phyloP scores from a whole-genome alignment of 2,797 vertebrate genomes.

The Crax fasciolata region DNA sequence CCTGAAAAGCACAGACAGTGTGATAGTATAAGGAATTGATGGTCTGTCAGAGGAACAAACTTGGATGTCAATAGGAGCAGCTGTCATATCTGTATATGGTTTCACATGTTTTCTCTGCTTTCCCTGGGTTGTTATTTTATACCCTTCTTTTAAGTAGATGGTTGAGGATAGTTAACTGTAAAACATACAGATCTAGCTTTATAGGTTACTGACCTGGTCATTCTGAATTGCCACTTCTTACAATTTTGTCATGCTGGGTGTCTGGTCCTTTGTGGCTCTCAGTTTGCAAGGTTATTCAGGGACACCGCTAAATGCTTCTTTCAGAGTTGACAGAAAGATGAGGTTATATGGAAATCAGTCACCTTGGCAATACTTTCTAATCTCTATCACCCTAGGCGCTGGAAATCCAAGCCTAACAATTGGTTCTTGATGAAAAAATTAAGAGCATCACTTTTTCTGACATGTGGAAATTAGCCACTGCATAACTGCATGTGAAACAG shows the following conservation, averaged over 20 bases:
- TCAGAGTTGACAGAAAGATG: conserved; percentile 50
- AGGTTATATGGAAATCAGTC: conserved; percentile 69
- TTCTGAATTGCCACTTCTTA: neutral
- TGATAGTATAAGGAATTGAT: neutral
- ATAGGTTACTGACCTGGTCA: neutral
- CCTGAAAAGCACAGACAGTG: neutral
- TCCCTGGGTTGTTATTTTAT: neutral
- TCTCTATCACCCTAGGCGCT: conserved; percentile 48
- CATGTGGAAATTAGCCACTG: conserved; percentile 68
- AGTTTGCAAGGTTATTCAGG: conserved; percentile 55
- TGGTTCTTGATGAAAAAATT: conserved; percentile 76
- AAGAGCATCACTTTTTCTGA: conserved; percentile 70
- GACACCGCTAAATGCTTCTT: conserved; percentile 46
- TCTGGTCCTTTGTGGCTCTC: neutral
- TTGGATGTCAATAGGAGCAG: neutral
- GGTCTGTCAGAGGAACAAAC: neutral
- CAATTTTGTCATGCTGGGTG: neutral
- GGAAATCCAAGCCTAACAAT: conserved; percentile 69
- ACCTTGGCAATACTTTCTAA: conserved; percentile 69
- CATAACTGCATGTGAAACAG: conserved; percentile 66
- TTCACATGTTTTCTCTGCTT: neutral
- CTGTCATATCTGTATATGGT: neutral
- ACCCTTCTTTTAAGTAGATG: neutral
- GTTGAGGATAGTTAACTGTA: neutral
- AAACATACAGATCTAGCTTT: neutral